Evolutionary conservation across 2,113 vertebrate genomes (phyloP), one percentile per base, ranked within the genome.

Genomic region (Notarius quadriscutis): DNA sequence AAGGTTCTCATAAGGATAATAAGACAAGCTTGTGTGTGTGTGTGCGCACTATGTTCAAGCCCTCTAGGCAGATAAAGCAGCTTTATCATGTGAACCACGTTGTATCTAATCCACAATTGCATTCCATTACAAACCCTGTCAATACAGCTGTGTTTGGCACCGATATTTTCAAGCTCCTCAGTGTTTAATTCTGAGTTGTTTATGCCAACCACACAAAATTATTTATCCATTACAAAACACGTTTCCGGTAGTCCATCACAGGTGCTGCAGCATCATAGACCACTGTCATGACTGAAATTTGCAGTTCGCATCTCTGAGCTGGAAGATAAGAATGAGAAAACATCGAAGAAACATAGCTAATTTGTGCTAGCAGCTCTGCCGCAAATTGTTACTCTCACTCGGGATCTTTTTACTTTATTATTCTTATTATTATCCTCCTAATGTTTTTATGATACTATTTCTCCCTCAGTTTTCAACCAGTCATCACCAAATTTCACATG

Each of bases 81-180:
- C 58, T 50, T 82, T 83, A 53, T 83, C 62, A 69, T 51, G 12
- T 83, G 25, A 83, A 25, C 62, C 48, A 79, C 51, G 55, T 55
- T 55, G 7, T 55, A 27, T 79, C 55, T 55, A 79, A 83, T 67
- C 81, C 81, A 83, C 62, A 83, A 67, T 69, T 53, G 51, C 50
- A 27, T 67, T 69, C 81, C 62, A 55, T 79, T 79, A 79, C 51
- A 27, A 30, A 6, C 75, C 51, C 51, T 53, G 27, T 57, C 50
- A 27, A 25, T 27, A n/a, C 51, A 79, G 51, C 14, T 17, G 51
- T 27, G 51, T 30, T 79, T 55, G 75, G n/a, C 50, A 3, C 25
- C 2, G 50, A 53, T 12, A 14, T 77, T 25, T 53, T 25, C 74
- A 51, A 12, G 15, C 22, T 53, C 11, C 22, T 77, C 50, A 7